Percentiles rank a stretch among this genome's conserved stretches.
Evolutionary conservation across 2,113 vertebrate genomes (phyloP).

Genomic region (Apteryx owenii): DNA sequence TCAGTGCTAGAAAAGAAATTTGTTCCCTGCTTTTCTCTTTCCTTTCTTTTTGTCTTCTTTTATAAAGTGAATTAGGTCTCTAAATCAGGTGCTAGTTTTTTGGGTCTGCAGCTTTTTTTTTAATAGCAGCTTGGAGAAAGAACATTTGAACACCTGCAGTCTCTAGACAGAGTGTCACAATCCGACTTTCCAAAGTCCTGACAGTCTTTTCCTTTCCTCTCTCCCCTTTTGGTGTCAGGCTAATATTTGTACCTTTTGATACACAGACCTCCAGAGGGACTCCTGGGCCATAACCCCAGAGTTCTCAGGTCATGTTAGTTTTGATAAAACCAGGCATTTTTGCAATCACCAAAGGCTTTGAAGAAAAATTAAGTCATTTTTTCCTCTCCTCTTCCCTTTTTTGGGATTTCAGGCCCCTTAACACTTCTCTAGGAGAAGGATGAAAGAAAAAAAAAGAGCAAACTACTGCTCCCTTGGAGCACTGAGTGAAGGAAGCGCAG

Average conservation of each 20-base stretch:
- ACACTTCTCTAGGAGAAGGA: not conserved
- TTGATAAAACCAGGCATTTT: not conserved
- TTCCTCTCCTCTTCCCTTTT: not conserved
- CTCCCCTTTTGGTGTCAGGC: not conserved
- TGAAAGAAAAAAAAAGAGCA: not conserved
- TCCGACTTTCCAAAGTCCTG: not conserved
- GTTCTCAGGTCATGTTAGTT: not conserved
- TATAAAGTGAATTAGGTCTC: not conserved
- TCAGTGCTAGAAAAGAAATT: not conserved
- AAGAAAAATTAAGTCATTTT: not conserved
- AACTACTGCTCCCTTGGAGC: not conserved
- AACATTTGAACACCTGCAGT: not conserved
- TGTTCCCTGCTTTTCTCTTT: not conserved
- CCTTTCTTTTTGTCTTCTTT: not conserved
- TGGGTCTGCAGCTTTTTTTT: not conserved
- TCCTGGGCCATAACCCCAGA: not conserved
- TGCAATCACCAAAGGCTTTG: not conserved
- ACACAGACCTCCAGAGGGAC: not conserved
- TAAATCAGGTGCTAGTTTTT: not conserved
- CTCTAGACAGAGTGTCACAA: not conserved
- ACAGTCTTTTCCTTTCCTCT: not conserved
- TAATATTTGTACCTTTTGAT: slow-evolving; percentile 36
- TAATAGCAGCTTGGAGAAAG: not conserved
- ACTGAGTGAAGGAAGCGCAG: not conserved
- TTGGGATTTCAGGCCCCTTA: not conserved